Base-by-base conservation (phyloP, 2,113 vertebrate genomes). In the Ardeotis arabs region DNA sequence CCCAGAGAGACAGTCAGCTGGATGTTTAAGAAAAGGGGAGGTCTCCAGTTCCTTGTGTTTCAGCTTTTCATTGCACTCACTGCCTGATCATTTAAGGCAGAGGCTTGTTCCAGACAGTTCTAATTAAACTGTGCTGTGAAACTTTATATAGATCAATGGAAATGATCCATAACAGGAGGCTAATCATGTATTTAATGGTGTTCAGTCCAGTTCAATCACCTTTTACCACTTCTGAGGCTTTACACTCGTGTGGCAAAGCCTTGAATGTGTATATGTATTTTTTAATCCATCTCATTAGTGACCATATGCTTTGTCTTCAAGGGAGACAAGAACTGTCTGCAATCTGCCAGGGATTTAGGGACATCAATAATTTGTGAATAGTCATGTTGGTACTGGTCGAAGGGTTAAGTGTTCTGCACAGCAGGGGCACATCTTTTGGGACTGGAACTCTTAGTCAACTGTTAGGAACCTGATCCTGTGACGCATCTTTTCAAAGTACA, bases 331-430 rank as follows among this genome's bases (percentile, higher is more conserved):
- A 91, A 90, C 95, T 96, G 96, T 96, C 97, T 98, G 92, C 98
- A 99, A 98, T 98, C 98, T 99, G 98, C 97, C 97, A 97, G 97
- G 98, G 98, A 98, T 98, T 98, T 98, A 95, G 97, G 97, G 97
- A 98, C 98, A 98, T 99, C 98, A 99, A 98, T 99, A 98, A 98
- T 98, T 98, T 98, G 97, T 98, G 98, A 99, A 99, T 97, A 98
- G 98, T 98, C 98, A 98, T 92, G 96, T 98, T 98, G 97, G 97
- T 96, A 62, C 97, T 97, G 97, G 98, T 99, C 96, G 92, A 98
- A 98, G 98, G 98, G 98, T 99, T 99, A 99, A 99, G 98, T 98
- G 98, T 97, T 98, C 97, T 95, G 97, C 97, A 95, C 92, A 97
- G 95, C 81, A 97, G 96, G 98, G 98, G 96, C 98, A 96, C 95